Evolutionary conservation across 2,797 vertebrate species (phyloP).

Genomic region (Peromyscus nudipes): DNA sequence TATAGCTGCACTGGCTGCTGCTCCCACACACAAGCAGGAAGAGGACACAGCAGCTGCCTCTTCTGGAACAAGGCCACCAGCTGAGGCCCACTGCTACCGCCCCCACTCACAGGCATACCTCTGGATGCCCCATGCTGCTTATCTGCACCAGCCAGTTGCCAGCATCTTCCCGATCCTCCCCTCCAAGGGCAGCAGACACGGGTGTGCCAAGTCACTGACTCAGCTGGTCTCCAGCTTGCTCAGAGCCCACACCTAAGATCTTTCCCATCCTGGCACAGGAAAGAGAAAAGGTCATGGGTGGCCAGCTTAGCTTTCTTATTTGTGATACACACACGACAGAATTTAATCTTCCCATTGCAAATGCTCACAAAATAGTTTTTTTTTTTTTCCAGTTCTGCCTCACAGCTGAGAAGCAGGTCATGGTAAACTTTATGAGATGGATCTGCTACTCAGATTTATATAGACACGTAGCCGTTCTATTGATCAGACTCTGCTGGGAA

Average conservation of each 20-base stretch:
- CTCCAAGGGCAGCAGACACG: not conserved
- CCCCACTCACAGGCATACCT: not conserved
- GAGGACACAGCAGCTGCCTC: not conserved
- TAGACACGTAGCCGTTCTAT: slow-evolving; percentile 62
- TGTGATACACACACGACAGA: slow-evolving; percentile 41
- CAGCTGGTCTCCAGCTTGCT: rapidly evolving
- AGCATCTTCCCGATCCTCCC: not conserved
- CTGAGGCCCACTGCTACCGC: not conserved
- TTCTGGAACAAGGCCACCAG: not conserved
- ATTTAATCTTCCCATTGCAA: slow-evolving; percentile 79
- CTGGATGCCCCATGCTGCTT: not conserved
- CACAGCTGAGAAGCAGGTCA: slow-evolving; percentile 79
- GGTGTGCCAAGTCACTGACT: not conserved
- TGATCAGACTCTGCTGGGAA: slow-evolving; percentile 77
- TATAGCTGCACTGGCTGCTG: rapidly evolving
- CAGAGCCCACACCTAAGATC: not conserved
- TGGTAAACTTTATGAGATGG: slow-evolving; percentile 73
- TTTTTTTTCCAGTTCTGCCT: slow-evolving; percentile 70
- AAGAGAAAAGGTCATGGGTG: not conserved
- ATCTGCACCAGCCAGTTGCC: rapidly evolving
- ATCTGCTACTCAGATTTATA: slow-evolving; percentile 79
- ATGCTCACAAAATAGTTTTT: slow-evolving; percentile 67
- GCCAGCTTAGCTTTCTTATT: slow-evolving; percentile 30
- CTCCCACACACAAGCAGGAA: not conserved
- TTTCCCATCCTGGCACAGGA: not conserved